Conservation (phyloP, 2,113 vertebrate genomes). For the Syngnathus typhle region DNA sequence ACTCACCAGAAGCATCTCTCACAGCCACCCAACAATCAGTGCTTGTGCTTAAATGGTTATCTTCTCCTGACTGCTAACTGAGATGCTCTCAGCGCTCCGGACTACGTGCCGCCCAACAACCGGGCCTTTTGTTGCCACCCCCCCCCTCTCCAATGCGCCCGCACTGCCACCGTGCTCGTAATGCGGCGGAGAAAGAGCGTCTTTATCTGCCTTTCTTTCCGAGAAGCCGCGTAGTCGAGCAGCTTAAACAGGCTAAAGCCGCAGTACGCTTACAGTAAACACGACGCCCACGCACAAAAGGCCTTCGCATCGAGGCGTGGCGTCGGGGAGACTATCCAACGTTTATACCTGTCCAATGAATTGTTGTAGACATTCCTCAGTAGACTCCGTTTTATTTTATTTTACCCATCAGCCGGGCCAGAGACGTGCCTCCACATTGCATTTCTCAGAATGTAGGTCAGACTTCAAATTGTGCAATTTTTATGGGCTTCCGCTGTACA, state of each 20-base stretch:
- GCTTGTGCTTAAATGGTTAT: constrained; percentile 22
- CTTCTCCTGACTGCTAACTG: constrained; percentile 29
- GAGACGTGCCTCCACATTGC: not conserved
- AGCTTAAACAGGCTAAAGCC: constrained; percentile 44
- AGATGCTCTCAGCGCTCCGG: constrained; percentile 37
- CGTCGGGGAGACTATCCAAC: not conserved
- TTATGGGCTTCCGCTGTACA: not conserved
- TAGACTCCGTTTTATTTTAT: not conserved
- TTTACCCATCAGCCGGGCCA: not conserved
- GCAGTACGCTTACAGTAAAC: constrained; percentile 38
- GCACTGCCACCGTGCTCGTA: constrained; percentile 56
- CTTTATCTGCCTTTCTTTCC: constrained; percentile 55
- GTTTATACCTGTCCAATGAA: not conserved
- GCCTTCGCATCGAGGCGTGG: constrained; percentile 19
- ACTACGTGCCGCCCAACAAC: constrained; percentile 53
- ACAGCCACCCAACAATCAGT: constrained; percentile 26
- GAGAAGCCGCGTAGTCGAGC: constrained; percentile 53
- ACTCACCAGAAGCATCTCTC: constrained; percentile 27
- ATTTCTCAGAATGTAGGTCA: not conserved
- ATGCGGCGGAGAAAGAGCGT: constrained; percentile 55
- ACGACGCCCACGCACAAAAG: constrained; percentile 23
- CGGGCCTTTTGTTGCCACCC: constrained; percentile 55
- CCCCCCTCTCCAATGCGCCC: constrained; percentile 30
- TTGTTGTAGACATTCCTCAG: not conserved
- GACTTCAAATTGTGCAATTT: not conserved